Conservation (phyloP, 37 sponge, comb jelly and placozoan genomes). For the Crambe crambe region DNA sequence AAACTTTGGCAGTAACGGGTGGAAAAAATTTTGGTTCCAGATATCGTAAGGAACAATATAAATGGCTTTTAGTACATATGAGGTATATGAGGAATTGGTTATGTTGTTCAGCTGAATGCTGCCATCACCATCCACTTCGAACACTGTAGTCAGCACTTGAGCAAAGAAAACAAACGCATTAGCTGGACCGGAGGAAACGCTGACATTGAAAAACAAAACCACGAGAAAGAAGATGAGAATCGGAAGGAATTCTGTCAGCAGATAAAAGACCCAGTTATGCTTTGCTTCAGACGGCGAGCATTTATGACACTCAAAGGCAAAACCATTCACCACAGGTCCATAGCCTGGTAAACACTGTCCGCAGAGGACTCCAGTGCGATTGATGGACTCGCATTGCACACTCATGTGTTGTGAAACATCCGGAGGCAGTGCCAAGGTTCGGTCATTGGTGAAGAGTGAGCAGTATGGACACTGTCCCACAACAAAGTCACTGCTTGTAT, state of each 20-base stretch:
- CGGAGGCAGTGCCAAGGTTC: background rate
- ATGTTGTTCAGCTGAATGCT: slow-evolving; percentile 2
- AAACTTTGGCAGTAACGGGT: slow-evolving; percentile 16
- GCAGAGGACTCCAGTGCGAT: slow-evolving; percentile 59
- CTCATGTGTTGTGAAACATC: background rate
- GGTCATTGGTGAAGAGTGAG: background rate
- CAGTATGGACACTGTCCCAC: slow-evolving; percentile 31
- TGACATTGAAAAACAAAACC: slow-evolving; percentile 66
- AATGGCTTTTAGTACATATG: background rate
- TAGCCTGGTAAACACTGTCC: slow-evolving; percentile 50
- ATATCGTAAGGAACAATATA: slow-evolving; percentile 41
- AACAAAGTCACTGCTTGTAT: background rate
- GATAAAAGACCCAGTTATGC: slow-evolving; percentile 40
- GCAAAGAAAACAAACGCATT: slow-evolving; percentile 79
- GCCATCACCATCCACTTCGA: slow-evolving; percentile 45
- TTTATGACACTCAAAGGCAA: slow-evolving; percentile 26
- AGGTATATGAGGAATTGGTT: background rate
- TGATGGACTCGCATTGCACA: slow-evolving; percentile 15
- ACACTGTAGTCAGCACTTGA: slow-evolving; percentile 44
- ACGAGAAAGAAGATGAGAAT: slow-evolving; percentile 42
- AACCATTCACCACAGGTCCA: slow-evolving; percentile 24
- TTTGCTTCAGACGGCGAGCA: background rate
- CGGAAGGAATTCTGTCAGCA: slow-evolving; percentile 53
- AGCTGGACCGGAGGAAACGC: slow-evolving; percentile 59
- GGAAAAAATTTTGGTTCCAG: slow-evolving; percentile 71